Evolutionary conservation across 2,888 invertebrate genomes (phyloP), one percentile per base, ranked within the genome.

Genomic region (Myopa testacea): DNA sequence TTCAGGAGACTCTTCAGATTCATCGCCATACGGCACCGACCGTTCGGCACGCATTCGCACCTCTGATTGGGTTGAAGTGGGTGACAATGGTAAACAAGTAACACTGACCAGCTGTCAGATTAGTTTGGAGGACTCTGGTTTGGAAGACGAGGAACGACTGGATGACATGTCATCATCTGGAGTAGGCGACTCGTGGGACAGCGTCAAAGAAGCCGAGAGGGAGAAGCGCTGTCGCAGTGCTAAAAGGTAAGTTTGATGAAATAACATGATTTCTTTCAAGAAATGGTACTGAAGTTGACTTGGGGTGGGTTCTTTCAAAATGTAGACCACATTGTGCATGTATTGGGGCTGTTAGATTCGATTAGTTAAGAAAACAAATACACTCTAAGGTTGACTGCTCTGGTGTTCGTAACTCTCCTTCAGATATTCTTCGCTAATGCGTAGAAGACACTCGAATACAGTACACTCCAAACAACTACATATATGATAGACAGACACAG

Each of bases 11-110:
- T 89, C 89, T 16, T 89, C 89, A 34, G 89, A 89, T 77, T 89
- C 89, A 0, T 89, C 89, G 76, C 88, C 89, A 0, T 88, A 87
- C 75, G 89, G 89, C 72, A 88, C 87, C 7, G 89, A 89, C 80
- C 85, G 88, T 70, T 87, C 87, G 63, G 86, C 88, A 75, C 85
- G 89, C 70, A 89, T 90, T 63, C 85, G 89, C 77, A 89, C 89
- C n/a, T 90, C 91, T 0, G 91, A 92, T 85, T 91, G 91, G 91
- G 90, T 91, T 76, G 91, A 91, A 84, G 90, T 91, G 80, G 90
- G 90, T 78, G 91, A 90, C 82, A 90, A 91, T 86, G 91, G 91
- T 79, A 90, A 91, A 81, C 90, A 91, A 84, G 91, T 91, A 67
- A 89, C 90, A 7, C 85, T 91, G 81, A 91, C 91, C 74, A 91